phyloP scores from a whole-genome alignment of 2,797 vertebrate species.

The Cynopterus sphinx region DNA sequence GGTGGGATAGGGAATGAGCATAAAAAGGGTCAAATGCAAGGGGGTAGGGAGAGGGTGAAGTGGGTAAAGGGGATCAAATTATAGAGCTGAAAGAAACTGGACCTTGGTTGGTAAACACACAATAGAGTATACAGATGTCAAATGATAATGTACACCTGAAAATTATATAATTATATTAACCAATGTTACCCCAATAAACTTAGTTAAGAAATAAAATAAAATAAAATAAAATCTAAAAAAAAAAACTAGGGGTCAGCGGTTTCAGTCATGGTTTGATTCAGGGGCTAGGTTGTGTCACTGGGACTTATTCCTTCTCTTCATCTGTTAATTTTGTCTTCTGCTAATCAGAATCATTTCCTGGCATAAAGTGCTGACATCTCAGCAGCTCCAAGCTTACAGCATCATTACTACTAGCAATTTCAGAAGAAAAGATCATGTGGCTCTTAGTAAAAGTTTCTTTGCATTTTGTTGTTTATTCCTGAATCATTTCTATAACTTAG shows the following conservation, averaged over 20 bases:
- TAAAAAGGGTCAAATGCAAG: too few relatives aligned
- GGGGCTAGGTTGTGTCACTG: neutral
- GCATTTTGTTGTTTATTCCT: neutral
- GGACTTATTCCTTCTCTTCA: neutral
- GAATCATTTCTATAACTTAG: neutral
- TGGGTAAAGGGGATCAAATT: too few relatives aligned
- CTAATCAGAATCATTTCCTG: constrained; percentile 9
- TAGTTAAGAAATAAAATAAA: too few relatives aligned
- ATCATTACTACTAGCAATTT: neutral
- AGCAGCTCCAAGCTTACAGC: neutral
- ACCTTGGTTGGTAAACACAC: too few relatives aligned
- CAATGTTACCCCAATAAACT: too few relatives aligned
- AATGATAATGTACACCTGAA: too few relatives aligned
- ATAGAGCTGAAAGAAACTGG: too few relatives aligned
- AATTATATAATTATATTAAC: too few relatives aligned
- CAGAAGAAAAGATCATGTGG: neutral
- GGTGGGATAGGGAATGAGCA: too few relatives aligned
- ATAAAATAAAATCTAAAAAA: too few relatives aligned
- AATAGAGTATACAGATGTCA: too few relatives aligned
- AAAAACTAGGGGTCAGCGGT: neutral
- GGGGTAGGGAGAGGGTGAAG: too few relatives aligned
- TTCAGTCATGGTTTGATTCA: neutral
- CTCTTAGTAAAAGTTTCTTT: neutral
- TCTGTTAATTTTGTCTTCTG: neutral
- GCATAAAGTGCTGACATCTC: neutral